Percentiles rank a stretch among this genome's conserved stretches.
Evolutionary conservation across 2,888 invertebrate species (phyloP).

Genomic region (Adelphocoris suturalis): DNA sequence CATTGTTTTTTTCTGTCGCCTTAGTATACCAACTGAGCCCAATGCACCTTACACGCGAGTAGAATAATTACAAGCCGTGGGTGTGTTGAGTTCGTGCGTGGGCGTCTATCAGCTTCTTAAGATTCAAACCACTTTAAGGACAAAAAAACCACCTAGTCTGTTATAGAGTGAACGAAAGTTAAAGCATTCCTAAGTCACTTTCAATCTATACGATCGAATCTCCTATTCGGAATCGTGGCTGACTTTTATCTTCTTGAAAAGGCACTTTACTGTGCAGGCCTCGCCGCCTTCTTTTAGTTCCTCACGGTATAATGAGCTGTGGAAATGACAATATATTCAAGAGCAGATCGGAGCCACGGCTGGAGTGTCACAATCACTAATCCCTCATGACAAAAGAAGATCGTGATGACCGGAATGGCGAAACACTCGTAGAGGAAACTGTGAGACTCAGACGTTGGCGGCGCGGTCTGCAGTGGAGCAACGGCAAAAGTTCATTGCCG

Average conservation of each 20-base stretch:
- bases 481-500: constrained; percentile 59
- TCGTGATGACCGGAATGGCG: constrained; percentile 63
- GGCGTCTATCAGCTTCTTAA: not conserved
- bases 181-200: not conserved
- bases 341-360: constrained; percentile 25
- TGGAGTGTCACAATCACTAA: constrained; percentile 51
- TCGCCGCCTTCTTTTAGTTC: not conserved
- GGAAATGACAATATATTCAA: constrained; percentile 67
- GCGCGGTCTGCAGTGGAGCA: constrained; percentile 45
- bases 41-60: no score
- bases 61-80: not conserved
- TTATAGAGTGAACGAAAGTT: constrained; percentile 15
- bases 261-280: not conserved
- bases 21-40: no score
- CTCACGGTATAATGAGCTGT: constrained; percentile 30
- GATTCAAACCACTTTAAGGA: not conserved
- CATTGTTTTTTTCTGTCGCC: not conserved
- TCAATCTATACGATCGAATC: constrained; percentile 26
- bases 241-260: constrained; percentile 16
- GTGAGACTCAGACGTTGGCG: not conserved
- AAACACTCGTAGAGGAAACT: constrained; percentile 39
- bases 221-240: constrained; percentile 17
- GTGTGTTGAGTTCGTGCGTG: not conserved
- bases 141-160: not conserved
- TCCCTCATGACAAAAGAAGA: constrained; percentile 49